A percentile compares a stretch with the other conserved stretches of the same genome.
phyloP scores from a whole-genome alignment of 2,888 invertebrate species.

The Drymonia ruficornis region DNA sequence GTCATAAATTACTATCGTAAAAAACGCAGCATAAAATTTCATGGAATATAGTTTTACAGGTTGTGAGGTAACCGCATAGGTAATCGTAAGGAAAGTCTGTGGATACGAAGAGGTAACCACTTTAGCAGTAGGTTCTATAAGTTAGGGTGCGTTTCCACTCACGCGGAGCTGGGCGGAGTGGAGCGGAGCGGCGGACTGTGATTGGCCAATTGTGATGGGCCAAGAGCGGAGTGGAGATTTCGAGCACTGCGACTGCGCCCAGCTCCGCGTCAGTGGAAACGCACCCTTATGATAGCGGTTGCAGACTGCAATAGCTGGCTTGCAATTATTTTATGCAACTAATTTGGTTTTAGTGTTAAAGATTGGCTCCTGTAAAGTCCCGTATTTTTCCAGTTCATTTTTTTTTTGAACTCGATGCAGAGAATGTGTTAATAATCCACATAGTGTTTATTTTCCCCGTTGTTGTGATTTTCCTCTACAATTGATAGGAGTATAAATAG shows the following conservation, averaged over 20 bases:
- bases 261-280: too few species aligned
- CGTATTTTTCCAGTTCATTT: too few species aligned
- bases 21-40: background rate
- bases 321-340: background rate
- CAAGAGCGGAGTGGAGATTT: too few species aligned
- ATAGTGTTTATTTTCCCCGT: background rate
- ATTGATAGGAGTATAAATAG: background rate
- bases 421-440: too few species aligned
- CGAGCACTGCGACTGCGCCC: too few species aligned
- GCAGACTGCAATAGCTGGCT: background rate
- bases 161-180: too few species aligned
- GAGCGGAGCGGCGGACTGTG: too few species aligned
- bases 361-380: background rate
- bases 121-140: background rate
- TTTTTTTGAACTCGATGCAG: too few species aligned
- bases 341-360: background rate
- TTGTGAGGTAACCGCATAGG: too few species aligned
- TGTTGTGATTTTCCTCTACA: constrained; percentile 6
- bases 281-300: too few species aligned
- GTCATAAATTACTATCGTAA: background rate
- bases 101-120: background rate
- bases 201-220: too few species aligned
- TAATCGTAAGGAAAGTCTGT: background rate
- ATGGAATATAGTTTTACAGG: background rate
- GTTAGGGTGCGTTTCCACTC: too few species aligned